These are phyloP conservation scores for Xenopus petersii DNA, from an alignment of 2,797 vertebrate genomes.

Conservation along the genomic window DNA sequence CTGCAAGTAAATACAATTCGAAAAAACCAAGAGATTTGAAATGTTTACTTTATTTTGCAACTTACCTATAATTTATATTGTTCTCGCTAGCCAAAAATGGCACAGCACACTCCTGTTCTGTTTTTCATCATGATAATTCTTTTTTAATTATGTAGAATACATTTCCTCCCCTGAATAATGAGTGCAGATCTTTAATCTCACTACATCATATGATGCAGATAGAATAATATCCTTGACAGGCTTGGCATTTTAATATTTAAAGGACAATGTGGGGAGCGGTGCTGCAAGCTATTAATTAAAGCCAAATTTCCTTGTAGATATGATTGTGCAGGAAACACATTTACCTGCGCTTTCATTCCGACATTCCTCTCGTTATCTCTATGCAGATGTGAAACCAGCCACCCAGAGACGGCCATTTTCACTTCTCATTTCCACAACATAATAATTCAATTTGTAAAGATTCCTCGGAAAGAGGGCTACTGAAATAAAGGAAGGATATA, in stretches of 20 bases:
- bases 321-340: constrained; percentile 27
- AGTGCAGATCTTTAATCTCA: constrained; percentile 30
- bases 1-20: too few relatives aligned
- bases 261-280: constrained; percentile 16
- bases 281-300: constrained; percentile 46
- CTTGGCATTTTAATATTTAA: constrained; percentile 40
- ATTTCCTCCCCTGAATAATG: constrained; percentile 13
- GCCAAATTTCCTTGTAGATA: constrained; percentile 39
- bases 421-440: neutral
- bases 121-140: neutral
- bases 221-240: constrained; percentile 38
- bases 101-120: neutral
- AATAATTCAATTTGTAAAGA: too few relatives aligned
- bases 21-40: too few relatives aligned
- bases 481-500: too few relatives aligned
- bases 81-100: too few relatives aligned
- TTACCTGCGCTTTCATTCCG: constrained; percentile 6
- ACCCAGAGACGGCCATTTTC: neutral
- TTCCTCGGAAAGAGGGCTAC: too few relatives aligned
- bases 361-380: constrained; percentile 10
- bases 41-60: too few relatives aligned
- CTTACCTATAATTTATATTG: too few relatives aligned
- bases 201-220: constrained; percentile 19
- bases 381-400: constrained; percentile 18
- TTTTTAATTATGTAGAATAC: neutral